Conservation (phyloP, 2,113 vertebrate species). For the Dicerorhinus sumatrensis region DNA sequence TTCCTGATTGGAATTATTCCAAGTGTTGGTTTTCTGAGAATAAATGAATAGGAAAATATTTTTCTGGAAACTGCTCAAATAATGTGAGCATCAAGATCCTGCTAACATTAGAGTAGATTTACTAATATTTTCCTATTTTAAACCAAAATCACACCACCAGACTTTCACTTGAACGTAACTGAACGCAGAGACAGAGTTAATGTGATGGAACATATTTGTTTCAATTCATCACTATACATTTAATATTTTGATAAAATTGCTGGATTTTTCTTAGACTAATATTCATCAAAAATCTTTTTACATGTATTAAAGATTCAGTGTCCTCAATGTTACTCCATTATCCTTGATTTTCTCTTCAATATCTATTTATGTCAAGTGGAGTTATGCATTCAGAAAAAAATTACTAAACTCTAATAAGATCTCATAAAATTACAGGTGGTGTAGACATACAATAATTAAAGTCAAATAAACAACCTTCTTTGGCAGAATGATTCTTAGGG, state of each 20-base stretch:
- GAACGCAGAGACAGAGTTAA: neutral
- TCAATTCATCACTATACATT: neutral
- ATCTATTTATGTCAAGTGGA: neutral
- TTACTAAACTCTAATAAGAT: neutral
- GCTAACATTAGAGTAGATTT: neutral
- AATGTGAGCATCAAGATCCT: neutral
- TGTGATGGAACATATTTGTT: neutral
- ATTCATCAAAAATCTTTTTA: neutral
- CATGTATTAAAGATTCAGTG: neutral
- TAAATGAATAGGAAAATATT: neutral
- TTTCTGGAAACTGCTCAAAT: neutral
- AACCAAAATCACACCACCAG: neutral
- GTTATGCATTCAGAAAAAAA: neutral
- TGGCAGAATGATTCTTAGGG: neutral
- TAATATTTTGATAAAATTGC: neutral
- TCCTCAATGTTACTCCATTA: neutral
- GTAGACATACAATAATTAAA: neutral
- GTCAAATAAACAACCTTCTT: neutral
- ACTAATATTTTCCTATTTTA: neutral
- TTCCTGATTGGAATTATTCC: neutral
- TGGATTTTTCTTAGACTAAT: neutral
- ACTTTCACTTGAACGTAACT: neutral
- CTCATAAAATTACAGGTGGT: neutral
- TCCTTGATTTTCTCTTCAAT: neutral
- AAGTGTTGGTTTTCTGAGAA: constrained; percentile 2